Evolutionary conservation across 2,888 invertebrate genomes (phyloP).

Genomic region (Cheilosia vulpina): DNA sequence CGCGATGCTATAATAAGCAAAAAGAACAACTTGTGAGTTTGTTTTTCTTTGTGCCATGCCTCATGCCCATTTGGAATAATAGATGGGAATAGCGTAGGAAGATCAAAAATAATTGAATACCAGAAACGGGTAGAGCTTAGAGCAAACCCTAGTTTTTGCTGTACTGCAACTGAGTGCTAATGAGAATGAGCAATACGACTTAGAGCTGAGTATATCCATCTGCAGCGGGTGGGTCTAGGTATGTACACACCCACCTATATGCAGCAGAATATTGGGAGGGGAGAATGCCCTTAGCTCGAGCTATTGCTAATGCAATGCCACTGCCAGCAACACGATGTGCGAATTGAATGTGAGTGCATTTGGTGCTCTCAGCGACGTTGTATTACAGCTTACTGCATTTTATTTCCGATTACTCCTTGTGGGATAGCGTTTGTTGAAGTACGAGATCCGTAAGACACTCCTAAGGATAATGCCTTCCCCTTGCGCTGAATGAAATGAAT

Average conservation of each 20-base stretch:
- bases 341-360: constrained; percentile 63
- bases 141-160: constrained; percentile 17
- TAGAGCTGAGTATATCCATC: constrained; percentile 7
- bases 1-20: not conserved
- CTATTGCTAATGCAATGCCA: not conserved
- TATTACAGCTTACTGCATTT: constrained; percentile 56
- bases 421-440: constrained; percentile 22
- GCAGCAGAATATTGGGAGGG: not conserved
- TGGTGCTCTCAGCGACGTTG: constrained; percentile 30
- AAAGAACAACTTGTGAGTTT: constrained; percentile 15
- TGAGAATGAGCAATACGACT: constrained; percentile 55
- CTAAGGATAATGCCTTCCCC: not conserved
- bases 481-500: constrained; percentile 20
- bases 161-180: constrained; percentile 67
- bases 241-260: not conserved
- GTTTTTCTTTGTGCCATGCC: not conserved
- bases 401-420: constrained; percentile 61
- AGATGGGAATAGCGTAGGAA: constrained; percentile 2
- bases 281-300: constrained; percentile 15
- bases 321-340: constrained; percentile 36
- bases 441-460: constrained; percentile 11
- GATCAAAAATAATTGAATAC: constrained; percentile 62
- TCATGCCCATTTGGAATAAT: not conserved
- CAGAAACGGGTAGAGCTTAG: constrained; percentile 48
- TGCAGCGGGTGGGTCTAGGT: not conserved